phyloP scores from a whole-genome alignment of 1,140 invertebrate genomes.

The Heliothis virescens region DNA sequence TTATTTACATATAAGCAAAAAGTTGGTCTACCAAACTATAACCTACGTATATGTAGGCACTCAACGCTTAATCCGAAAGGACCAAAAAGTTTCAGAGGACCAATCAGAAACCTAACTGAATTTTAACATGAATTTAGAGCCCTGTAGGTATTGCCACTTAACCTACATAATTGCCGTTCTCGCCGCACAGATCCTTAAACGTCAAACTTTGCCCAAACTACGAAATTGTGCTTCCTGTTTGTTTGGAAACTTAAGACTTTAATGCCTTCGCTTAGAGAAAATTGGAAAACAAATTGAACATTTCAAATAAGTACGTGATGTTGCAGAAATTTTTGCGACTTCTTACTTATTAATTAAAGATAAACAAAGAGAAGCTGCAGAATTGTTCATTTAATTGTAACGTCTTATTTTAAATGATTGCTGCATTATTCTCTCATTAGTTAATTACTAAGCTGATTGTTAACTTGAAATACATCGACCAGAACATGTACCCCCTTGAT shows the following conservation, averaged over 20 bases:
- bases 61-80: too few relatives aligned
- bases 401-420: too few relatives aligned
- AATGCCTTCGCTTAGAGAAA: constrained; percentile 8
- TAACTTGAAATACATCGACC: too few relatives aligned
- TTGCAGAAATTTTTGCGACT: not conserved
- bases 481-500: too few relatives aligned
- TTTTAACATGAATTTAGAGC: not conserved
- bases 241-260: constrained; percentile 21
- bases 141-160: not conserved
- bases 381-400: too few relatives aligned
- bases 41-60: too few relatives aligned
- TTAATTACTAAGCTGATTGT: too few relatives aligned
- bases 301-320: not conserved
- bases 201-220: constrained; percentile 8
- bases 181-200: constrained; percentile 10
- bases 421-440: too few relatives aligned
- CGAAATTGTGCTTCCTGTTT: constrained; percentile 1
- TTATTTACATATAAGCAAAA: not conserved
- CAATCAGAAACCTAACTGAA: not conserved
- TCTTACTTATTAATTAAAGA: not conserved
- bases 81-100: too few relatives aligned
- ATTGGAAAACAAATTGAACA: constrained; percentile 27
- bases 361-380: not conserved
- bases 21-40: too few relatives aligned
- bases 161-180: not conserved